Evolutionary conservation across 2,113 vertebrate species (phyloP).

Genomic region (Zosterops lateralis): DNA sequence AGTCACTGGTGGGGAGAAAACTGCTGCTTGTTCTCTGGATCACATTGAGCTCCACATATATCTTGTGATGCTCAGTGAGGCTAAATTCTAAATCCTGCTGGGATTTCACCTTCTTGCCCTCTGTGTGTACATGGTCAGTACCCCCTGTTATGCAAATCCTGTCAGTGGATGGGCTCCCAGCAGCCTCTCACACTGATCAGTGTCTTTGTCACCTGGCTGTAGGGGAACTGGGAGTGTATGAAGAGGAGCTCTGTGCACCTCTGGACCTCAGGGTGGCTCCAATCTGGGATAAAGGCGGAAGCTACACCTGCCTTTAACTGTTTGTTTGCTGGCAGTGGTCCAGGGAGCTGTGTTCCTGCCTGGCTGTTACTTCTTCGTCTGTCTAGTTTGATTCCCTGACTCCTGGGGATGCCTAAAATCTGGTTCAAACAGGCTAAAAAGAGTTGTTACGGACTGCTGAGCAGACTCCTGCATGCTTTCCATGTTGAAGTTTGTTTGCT

Average conservation of each 20-base stretch:
- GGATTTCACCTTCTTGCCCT: slow-evolving; percentile 10
- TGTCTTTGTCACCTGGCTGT: not conserved
- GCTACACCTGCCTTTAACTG: not conserved
- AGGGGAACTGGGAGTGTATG: not conserved
- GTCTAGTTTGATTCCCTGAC: not conserved
- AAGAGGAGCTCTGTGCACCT: not conserved
- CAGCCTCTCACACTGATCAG: not conserved
- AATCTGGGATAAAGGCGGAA: not conserved
- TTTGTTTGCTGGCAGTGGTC: not conserved
- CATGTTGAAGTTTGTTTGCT: not conserved
- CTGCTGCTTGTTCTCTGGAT: not conserved
- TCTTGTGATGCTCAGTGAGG: not conserved
- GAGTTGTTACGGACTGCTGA: not conserved
- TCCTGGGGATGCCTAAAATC: not conserved
- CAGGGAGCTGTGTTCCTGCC: not conserved
- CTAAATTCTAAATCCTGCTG: not conserved
- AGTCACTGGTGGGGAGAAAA: not conserved
- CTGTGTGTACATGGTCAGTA: not conserved
- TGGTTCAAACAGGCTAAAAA: not conserved
- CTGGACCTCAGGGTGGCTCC: not conserved
- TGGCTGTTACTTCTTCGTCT: not conserved
- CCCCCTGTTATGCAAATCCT: not conserved
- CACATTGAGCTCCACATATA: accelerated
- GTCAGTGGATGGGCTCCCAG: not conserved
- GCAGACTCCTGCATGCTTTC: not conserved